phyloP scores from a whole-genome alignment of 30 jellyfish, hydroid and myxozoan species.

The Morbakka virulenta region DNA sequence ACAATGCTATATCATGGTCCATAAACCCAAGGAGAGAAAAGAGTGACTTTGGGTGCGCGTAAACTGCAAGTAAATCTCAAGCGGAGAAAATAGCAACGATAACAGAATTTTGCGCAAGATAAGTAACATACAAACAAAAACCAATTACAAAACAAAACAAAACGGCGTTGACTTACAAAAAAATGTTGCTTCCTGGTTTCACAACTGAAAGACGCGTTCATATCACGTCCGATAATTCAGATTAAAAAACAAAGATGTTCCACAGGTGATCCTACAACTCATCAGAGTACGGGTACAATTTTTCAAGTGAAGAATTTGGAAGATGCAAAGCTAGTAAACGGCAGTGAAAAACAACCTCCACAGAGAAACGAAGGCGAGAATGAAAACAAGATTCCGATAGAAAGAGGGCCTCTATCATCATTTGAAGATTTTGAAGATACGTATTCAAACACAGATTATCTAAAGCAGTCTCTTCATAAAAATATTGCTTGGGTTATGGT shows the following conservation, averaged over 20 bases:
- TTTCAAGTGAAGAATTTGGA: too few species aligned
- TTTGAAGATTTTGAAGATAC: constrained; percentile 43
- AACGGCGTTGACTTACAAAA: too few species aligned
- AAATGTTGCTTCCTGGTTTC: too few species aligned
- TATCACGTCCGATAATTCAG: constrained; percentile 52
- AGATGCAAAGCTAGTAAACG: too few species aligned
- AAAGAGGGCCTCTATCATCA: constrained; percentile 25
- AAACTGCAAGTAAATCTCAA: constrained; percentile 35
- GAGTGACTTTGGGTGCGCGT: constrained; percentile 37
- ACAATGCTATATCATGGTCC: constrained; percentile 47
- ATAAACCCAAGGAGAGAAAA: constrained; percentile 8
- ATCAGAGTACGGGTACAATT: too few species aligned
- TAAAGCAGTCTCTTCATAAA: constrained; percentile 29
- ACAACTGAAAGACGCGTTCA: too few species aligned
- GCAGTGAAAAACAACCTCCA: not conserved
- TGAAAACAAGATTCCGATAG: constrained; percentile 54
- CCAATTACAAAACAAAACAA: too few species aligned
- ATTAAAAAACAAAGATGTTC: constrained; percentile 29
- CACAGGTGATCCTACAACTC: constrained; percentile 28
- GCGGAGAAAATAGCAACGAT: constrained; percentile 41
- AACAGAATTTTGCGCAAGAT: constrained; percentile 37
- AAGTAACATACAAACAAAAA: too few species aligned
- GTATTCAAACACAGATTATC: constrained; percentile 20
- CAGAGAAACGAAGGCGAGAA: constrained; percentile 21
- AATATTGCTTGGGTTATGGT: constrained; percentile 57